These are phyloP conservation scores for Drosophila ustulata DNA, from an alignment of 2,888 invertebrate species.

Conservation along the genomic window DNA sequence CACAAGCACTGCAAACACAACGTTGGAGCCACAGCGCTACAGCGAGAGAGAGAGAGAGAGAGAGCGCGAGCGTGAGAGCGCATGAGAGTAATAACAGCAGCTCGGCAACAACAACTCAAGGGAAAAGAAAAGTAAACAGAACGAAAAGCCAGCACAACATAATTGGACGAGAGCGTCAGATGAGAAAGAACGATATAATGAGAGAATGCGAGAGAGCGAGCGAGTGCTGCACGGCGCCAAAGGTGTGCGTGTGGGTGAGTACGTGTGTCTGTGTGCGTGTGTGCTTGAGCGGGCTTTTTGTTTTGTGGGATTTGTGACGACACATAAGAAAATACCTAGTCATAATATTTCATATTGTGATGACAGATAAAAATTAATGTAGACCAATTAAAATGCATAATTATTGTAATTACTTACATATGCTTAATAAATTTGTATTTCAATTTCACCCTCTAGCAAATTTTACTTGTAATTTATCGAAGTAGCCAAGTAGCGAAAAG, in stretches of 20 bases:
- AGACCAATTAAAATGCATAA: too few species aligned
- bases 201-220: background rate
- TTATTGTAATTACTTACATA: too few species aligned
- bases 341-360: conserved; percentile 2
- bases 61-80: conserved; percentile 29
- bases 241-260: conserved; percentile 43
- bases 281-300: conserved; percentile 28
- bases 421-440: too few species aligned
- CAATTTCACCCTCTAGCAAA: conserved; percentile 40
- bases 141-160: conserved; percentile 44
- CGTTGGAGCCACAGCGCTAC: conserved; percentile 14
- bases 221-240: conserved; percentile 6
- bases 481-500: conserved; percentile 42
- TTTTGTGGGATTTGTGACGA: conserved; percentile 58
- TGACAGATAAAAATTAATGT: too few species aligned
- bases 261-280: conserved; percentile 4
- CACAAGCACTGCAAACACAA: conserved; percentile 48
- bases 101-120: conserved; percentile 39
- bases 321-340: conserved; percentile 28
- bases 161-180: conserved; percentile 52
- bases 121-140: conserved; percentile 52
- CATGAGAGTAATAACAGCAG: conserved; percentile 35
- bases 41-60: conserved; percentile 1
- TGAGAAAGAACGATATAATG: conserved; percentile 3
- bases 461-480: conserved; percentile 8